These are phyloP conservation scores for Drosophila setosimentum DNA, from an alignment of 2,888 invertebrate species.

Conservation along the genomic window DNA sequence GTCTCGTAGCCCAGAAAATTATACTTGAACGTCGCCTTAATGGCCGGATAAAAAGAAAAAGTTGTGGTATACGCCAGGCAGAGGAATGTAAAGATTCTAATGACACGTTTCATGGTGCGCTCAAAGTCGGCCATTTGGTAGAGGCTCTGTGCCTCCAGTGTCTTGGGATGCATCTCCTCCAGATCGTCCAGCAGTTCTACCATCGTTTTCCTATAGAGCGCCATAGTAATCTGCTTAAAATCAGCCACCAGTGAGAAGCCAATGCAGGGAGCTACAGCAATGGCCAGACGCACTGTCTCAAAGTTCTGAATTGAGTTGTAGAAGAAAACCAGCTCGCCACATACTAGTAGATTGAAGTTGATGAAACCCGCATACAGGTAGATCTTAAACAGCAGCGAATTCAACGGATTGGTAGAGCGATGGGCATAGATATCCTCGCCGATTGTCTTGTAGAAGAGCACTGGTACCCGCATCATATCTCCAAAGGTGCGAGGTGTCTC, in stretches of 20 bases:
- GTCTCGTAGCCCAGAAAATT: conserved; percentile 66
- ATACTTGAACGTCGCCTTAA: conserved; percentile 68
- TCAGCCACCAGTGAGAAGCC: conserved; percentile 77
- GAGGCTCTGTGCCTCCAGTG: conserved; percentile 46
- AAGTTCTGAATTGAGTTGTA: conserved; percentile 65
- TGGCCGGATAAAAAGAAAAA: conserved; percentile 74
- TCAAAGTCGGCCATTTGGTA: conserved; percentile 59
- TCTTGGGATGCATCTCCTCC: conserved; percentile 77
- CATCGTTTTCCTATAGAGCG: conserved; percentile 54
- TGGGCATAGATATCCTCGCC: conserved; percentile 77
- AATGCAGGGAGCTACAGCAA: conserved; percentile 82
- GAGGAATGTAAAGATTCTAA: conserved; percentile 72
- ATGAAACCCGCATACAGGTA: conserved; percentile 68
- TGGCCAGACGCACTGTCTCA: conserved; percentile 71
- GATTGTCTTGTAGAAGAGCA: conserved; percentile 71
- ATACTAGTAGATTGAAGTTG: conserved; percentile 73
- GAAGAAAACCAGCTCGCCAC: conserved; percentile 75
- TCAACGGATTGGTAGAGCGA: conserved; percentile 50
- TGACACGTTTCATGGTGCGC: conserved; percentile 67
- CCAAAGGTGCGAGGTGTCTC: conserved; percentile 46
- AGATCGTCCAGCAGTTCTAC: conserved; percentile 71
- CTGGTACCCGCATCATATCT: conserved; percentile 70
- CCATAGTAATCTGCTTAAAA: conserved; percentile 77
- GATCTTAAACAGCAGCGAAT: conserved; percentile 46
- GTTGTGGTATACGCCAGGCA: conserved; percentile 75